Base-by-base conservation (phyloP, 2,113 vertebrate genomes). In the Hiodon tergisus region DNA sequence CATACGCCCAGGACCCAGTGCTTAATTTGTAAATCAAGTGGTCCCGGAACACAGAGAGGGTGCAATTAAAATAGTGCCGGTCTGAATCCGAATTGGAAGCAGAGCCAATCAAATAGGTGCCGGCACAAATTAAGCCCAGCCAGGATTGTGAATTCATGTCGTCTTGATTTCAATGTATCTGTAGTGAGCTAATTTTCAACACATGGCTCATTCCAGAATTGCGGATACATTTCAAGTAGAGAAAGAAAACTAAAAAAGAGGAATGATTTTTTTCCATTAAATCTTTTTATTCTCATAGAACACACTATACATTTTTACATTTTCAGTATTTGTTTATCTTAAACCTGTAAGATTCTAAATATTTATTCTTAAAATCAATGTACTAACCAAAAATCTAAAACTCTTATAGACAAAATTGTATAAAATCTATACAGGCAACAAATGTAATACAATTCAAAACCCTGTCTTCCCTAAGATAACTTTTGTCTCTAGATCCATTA, bases 351-450 rank as follows among this genome's bases (percentile, higher is more conserved):
- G 14, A 55, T 69, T 69, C 53, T 1, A 16, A 69, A 14, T 8
- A 69, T 69, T 69, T 69, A 16, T 69, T 69, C 14, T 69, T 51
- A 54, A 54, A 69, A 53, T 31, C 31, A 31, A 69, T 11, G 52
- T 14, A 52, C 10, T n/a, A 5, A 69, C 48, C 31, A 69, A 69
- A 54, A 69, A 52, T 69, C 3, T 0, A 11, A 3, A 69, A 69
- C 67, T 67, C 65, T 16, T 31, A 54, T 55, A 69, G 51, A 69
- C 67, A 55, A 69, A 69, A 54, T 69, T 50, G 67, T n/a, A 50
- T 17, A 51, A 31, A 69, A 54, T 69, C 31, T 31, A 54, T 17
- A 69, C 17, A 69, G n/a, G 3, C 13, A 7, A 53, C 13, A 52
- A 69, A 69, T 55, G 68, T 70, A 55, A 57, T 31, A 46, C 31